A percentile compares a stretch with the other conserved stretches of the same genome.
Conservation (phyloP, 2,888 invertebrate species). For the Cordilura impudica region DNA sequence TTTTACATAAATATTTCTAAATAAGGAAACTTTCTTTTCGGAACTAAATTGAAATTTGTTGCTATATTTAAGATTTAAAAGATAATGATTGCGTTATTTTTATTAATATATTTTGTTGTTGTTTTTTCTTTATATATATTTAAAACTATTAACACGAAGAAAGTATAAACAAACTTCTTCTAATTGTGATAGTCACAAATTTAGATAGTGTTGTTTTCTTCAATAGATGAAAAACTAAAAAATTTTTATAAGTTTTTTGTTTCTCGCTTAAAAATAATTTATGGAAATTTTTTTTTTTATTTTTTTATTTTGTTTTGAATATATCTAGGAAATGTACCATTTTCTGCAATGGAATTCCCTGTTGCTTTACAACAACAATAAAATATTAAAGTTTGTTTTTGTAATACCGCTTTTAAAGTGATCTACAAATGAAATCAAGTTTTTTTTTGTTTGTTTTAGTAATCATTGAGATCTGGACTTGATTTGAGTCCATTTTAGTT, state of each 20-base stretch:
- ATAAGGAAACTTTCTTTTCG: conserved; percentile 52
- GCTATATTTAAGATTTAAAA: not conserved
- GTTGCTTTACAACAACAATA: conserved; percentile 35
- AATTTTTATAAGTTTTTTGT: not conserved
- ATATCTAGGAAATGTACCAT: conserved; percentile 55
- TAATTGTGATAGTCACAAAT: not conserved
- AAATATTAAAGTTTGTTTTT: conserved; percentile 36
- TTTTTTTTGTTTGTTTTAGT: conserved; percentile 29
- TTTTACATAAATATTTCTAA: conserved; percentile 14
- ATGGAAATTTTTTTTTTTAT: not conserved
- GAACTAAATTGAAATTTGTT: not conserved
- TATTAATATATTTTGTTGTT: not conserved
- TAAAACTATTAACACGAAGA: too few relatives aligned
- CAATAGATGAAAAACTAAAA: not conserved
- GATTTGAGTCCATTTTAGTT: conserved; percentile 27
- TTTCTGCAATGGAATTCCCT: conserved; percentile 60
- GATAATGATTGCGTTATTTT: not conserved
- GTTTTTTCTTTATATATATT: too few relatives aligned
- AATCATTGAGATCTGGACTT: conserved; percentile 59
- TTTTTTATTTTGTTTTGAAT: not conserved
- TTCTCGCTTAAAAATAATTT: conserved; percentile 18
- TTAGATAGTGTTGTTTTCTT: conserved; percentile 5
- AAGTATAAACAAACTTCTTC: too few relatives aligned
- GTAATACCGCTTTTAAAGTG: conserved; percentile 50
- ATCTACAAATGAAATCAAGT: conserved; percentile 47